These are phyloP conservation scores for Tuberolachnus salignus DNA, from an alignment of 2,888 invertebrate genomes.

Conservation along the genomic window DNA sequence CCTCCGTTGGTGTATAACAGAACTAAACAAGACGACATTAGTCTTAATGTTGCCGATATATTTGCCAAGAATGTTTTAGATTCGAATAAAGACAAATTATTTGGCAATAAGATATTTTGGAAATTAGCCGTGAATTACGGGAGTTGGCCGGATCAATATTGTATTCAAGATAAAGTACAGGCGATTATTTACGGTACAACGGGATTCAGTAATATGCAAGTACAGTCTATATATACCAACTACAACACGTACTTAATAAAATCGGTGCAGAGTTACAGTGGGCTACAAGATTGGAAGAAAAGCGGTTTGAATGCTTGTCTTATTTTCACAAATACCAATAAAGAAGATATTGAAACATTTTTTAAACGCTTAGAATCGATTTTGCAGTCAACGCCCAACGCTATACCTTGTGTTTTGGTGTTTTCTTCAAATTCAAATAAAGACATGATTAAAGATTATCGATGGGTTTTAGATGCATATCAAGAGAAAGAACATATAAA, in stretches of 20 bases:
- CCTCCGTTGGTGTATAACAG: neutral
- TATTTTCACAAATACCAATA: slow-evolving; percentile 22
- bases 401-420: slow-evolving; percentile 27
- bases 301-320: slow-evolving; percentile 32
- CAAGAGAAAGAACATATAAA: slow-evolving; percentile 31
- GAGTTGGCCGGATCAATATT: neutral
- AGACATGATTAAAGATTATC: slow-evolving; percentile 2
- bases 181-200: slow-evolving; percentile 41
- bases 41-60: slow-evolving; percentile 25
- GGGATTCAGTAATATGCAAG: slow-evolving; percentile 8
- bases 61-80: slow-evolving; percentile 32
- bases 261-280: slow-evolving; percentile 22
- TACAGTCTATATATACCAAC: slow-evolving; percentile 12
- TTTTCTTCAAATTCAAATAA: slow-evolving; percentile 34
- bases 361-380: slow-evolving; percentile 32
- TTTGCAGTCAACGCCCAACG: slow-evolving; percentile 31
- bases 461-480: slow-evolving; percentile 32
- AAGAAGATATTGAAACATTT: slow-evolving; percentile 25
- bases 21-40: neutral
- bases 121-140: slow-evolving; percentile 47
- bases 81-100: neutral
- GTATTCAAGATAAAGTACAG: slow-evolving; percentile 14
- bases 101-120: slow-evolving; percentile 44
- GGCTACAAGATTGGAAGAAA: slow-evolving; percentile 15
- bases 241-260: slow-evolving; percentile 13